Evolutionary conservation across 2,113 vertebrate genomes (phyloP).

Genomic region (Odontophorus gujanensis): DNA sequence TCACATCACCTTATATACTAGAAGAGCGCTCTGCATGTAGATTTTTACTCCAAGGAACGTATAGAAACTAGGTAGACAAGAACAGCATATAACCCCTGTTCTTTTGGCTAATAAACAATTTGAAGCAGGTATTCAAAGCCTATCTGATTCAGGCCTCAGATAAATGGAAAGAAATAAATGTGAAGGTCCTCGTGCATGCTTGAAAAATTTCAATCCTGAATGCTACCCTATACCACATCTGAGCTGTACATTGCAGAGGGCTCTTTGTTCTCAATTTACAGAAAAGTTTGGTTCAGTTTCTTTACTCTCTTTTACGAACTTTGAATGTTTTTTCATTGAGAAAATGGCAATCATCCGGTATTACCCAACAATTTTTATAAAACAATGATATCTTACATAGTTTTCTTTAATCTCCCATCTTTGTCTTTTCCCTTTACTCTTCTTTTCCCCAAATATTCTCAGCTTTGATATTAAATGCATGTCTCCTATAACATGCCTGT

Average conservation of each 20-base stretch:
- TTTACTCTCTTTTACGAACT: neutral
- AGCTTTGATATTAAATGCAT: neutral
- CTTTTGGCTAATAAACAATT: neutral
- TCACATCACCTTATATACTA: neutral
- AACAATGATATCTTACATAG: neutral
- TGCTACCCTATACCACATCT: neutral
- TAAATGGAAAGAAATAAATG: neutral
- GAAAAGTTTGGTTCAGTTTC: neutral
- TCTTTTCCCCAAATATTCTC: neutral
- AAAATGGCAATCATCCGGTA: neutral
- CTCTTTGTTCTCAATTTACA: neutral
- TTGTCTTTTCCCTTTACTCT: neutral
- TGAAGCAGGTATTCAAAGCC: neutral
- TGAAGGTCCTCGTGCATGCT: neutral
- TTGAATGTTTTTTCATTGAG: accelerated
- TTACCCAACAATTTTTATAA: neutral
- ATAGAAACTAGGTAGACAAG: neutral
- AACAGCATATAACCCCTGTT: accelerated
- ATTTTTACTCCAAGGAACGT: neutral
- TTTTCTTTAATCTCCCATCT: neutral
- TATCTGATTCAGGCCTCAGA: neutral
- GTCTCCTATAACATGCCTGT: neutral
- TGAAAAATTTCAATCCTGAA: neutral
- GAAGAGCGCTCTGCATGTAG: neutral
- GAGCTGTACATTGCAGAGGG: neutral